Base-by-base conservation (phyloP, 1,140 invertebrate genomes). In the Drosophila repletoides region DNA sequence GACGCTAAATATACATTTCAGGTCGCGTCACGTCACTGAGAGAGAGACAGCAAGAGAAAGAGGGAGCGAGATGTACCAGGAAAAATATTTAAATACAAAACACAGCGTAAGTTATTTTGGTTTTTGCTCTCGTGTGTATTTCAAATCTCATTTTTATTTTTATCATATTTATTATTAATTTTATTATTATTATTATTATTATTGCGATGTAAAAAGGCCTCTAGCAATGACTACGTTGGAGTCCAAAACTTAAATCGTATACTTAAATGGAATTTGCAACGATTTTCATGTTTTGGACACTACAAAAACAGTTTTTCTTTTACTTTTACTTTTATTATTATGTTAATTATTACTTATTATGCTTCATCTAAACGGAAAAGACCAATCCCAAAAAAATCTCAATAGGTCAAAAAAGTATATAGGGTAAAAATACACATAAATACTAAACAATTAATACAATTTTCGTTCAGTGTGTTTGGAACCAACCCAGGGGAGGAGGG, bases 371-470 rank as follows among this genome's bases (percentile, higher is more conserved):
- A 17, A 48, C 58, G 65, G 48, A 67, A 74, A 67, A 59, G 65
- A 86, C 64, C 52, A 61, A 52, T 41, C 41, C 64, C 60, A 70
- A 63, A 59, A 73, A 12, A 61, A 45, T 48, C 31, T 24, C n/a
- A 52, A 24, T 5, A 34, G 56, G 28, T 28, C 46, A 34, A 28
- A 45, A 28, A 53, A 68, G 55, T 72, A 65, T 26, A 49, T n/a
- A n/a, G n/a, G 58, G 67, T 61, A 61, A 41, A 60, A 63, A n/a
- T n/a, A n/a, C 67, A 75, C 55, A 77, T 73, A 81, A 81, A 81
- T 81, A 81, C 79, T 81, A 81, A 76, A 73, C 73, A 55, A 61
- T 55, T 81, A 84, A 81, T 81, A 79, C 80, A 81, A 66, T 53
- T 70, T 51, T 58, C n/a, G n/a, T 71, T 64, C 52, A 40, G 38